These are phyloP conservation scores for Girardinichthys multiradiatus DNA, from an alignment of 2,113 vertebrate genomes.

Conservation along the genomic window DNA sequence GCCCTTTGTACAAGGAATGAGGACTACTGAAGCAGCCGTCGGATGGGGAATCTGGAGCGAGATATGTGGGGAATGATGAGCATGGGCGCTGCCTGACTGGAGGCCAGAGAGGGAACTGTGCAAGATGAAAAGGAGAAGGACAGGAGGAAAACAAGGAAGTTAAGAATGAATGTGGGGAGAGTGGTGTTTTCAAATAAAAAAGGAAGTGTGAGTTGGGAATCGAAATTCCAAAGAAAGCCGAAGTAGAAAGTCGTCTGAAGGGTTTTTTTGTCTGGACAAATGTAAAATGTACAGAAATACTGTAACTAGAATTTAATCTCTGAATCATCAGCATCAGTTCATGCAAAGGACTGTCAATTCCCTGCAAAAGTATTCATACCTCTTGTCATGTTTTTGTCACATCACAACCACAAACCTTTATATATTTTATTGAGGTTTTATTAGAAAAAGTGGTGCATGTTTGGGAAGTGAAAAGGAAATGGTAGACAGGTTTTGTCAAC, in stretches of 20 bases:
- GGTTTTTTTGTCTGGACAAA: not conserved
- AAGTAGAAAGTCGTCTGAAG: not conserved
- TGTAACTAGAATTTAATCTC: too few species aligned
- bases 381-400: too few species aligned
- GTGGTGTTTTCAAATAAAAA: conserved; percentile 7
- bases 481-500: too few species aligned
- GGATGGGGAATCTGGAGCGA: conserved; percentile 45
- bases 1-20: conserved; percentile 43
- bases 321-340: not conserved
- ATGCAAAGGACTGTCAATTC: too few species aligned
- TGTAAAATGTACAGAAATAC: not conserved
- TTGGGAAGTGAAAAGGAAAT: too few species aligned
- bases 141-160: not conserved
- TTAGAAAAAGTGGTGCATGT: too few species aligned
- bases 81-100: conserved; percentile 42
- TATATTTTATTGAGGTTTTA: too few species aligned
- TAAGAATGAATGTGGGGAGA: conserved; percentile 12
- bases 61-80: conserved; percentile 42
- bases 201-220: not conserved
- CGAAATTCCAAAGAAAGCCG: not conserved
- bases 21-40: conserved; percentile 11
- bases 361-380: too few species aligned
- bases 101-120: conserved; percentile 40
- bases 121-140: not conserved
- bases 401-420: too few species aligned